phyloP scores from a whole-genome alignment of 1,140 invertebrate genomes.

The Lasioglossum albipes region DNA sequence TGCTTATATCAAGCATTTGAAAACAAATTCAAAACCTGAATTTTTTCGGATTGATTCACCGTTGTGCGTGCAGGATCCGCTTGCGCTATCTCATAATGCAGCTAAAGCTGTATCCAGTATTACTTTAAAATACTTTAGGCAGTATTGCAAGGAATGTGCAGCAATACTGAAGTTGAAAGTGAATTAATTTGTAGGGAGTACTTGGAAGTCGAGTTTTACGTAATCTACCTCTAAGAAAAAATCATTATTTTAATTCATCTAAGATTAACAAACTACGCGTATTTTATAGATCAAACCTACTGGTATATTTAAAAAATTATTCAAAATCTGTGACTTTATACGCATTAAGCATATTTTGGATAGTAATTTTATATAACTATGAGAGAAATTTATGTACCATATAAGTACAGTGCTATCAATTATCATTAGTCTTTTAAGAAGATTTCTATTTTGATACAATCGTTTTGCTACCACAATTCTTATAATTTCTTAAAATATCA shows the following conservation, averaged over 20 bases:
- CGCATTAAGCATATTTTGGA: background rate
- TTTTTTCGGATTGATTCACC: conserved; percentile 68
- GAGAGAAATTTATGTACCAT: too few relatives aligned
- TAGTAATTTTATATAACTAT: background rate
- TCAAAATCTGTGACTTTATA: background rate
- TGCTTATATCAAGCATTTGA: conserved; percentile 28
- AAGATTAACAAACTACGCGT: background rate
- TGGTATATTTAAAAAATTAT: background rate
- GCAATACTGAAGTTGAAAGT: background rate
- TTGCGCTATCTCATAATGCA: conserved; percentile 79
- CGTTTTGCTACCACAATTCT: background rate
- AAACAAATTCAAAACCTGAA: conserved; percentile 50
- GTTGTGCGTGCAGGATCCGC: conserved; percentile 80
- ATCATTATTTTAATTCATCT: background rate
- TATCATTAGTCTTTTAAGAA: too few relatives aligned
- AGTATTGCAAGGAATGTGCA: conserved; percentile 52
- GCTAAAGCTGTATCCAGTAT: conserved; percentile 64
- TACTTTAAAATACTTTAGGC: conserved; percentile 50
- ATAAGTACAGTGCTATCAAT: too few relatives aligned
- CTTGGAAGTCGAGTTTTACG: background rate
- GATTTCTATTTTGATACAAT: too few relatives aligned
- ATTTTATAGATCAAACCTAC: background rate
- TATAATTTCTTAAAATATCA: background rate
- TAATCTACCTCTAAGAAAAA: background rate
- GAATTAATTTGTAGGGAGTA: background rate